Percentiles rank a stretch among this genome's conserved stretches.
These are phyloP conservation scores for Oikopleura albicans DNA, from an alignment of 23 tunicate genomes.

Conservation along the genomic window DNA sequence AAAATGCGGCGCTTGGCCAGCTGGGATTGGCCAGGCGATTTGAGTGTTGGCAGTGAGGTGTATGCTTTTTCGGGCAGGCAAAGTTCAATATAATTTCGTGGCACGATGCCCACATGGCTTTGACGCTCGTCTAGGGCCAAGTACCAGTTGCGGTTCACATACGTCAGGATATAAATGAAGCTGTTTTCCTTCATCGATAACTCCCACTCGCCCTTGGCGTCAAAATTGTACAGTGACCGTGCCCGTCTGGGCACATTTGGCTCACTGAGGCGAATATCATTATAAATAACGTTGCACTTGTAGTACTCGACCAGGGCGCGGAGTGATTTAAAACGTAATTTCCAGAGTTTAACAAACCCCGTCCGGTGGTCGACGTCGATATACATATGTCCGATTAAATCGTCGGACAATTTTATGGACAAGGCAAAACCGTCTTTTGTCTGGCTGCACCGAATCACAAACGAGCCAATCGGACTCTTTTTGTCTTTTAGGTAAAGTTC, in stretches of 20 bases:
- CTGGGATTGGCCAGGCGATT: background rate
- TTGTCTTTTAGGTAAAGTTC: constrained; percentile 1
- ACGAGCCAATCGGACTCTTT: background rate
- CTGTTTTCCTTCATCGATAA: background rate
- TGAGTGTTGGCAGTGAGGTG: background rate
- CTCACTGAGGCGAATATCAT: background rate
- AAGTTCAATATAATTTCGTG: constrained; percentile 1
- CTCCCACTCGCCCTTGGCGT: background rate
- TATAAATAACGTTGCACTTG: background rate
- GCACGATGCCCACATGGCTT: background rate
- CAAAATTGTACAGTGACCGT: background rate
- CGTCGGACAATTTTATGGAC: background rate
- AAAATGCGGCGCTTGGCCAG: background rate
- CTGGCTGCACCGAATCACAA: background rate
- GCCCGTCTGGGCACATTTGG: background rate
- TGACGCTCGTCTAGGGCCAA: background rate
- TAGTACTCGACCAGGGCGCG: background rate
- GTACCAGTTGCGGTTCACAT: background rate
- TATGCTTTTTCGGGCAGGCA: background rate
- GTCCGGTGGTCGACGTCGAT: background rate
- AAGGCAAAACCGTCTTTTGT: background rate
- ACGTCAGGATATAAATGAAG: background rate
- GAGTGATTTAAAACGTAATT: background rate
- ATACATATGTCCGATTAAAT: background rate
- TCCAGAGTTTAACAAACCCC: background rate